Percentiles rank a stretch among this genome's conserved stretches.
Conservation (phyloP, 2,113 vertebrate genomes). For the Microtus montanus region DNA sequence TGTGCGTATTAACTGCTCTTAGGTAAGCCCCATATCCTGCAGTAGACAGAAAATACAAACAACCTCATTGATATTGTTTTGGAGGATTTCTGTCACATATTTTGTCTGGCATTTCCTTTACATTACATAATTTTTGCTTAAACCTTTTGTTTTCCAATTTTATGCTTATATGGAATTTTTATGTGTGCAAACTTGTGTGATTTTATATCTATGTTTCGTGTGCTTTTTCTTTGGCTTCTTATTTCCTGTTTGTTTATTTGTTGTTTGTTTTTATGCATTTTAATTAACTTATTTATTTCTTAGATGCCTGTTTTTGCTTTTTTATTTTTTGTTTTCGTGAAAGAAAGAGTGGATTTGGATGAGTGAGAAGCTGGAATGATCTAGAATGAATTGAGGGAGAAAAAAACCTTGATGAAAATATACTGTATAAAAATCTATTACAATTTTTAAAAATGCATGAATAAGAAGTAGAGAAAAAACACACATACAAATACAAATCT, state of each 20-base stretch:
- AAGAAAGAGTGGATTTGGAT: background rate
- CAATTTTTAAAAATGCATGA: background rate
- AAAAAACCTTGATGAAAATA: no score
- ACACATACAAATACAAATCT: background rate
- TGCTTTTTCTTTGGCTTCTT: background rate
- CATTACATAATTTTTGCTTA: background rate
- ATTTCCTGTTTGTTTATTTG: background rate
- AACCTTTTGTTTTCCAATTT: background rate
- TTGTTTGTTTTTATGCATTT: background rate
- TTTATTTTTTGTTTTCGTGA: no score
- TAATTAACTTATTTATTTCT: background rate
- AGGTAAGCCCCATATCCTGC: background rate
- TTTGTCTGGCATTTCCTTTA: background rate
- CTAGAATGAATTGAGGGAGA: background rate
- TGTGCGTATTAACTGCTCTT: background rate
- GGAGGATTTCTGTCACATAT: background rate
- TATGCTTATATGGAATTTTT: background rate
- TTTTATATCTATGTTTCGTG: background rate
- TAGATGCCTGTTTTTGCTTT: background rate
- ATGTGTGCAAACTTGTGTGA: background rate
- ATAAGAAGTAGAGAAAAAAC: background rate
- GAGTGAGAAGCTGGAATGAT: background rate
- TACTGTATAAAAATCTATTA: background rate
- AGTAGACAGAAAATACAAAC: background rate
- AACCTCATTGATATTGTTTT: background rate